phyloP scores from a whole-genome alignment of 2,797 vertebrate species.

The Gallinago nigripennis region DNA sequence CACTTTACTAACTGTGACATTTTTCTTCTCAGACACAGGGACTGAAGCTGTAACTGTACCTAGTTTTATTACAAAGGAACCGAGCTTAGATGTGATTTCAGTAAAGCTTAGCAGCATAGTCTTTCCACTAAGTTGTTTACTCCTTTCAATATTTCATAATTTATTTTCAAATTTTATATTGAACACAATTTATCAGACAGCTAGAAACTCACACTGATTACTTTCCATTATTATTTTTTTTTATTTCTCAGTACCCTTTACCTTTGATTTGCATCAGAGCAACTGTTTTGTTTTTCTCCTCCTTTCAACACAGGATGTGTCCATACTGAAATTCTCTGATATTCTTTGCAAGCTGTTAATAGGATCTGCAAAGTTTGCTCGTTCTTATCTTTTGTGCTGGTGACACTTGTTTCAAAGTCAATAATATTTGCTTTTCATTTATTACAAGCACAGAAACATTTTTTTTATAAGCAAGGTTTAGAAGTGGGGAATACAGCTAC shows the following conservation, averaged over 20 bases:
- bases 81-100: not conserved
- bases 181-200: not conserved
- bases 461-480: not conserved
- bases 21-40: not conserved
- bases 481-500: not conserved
- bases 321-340: not conserved
- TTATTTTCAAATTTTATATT: not conserved
- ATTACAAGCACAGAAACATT: not conserved
- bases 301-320: not conserved
- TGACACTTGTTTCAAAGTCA: not conserved
- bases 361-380: not conserved
- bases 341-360: not conserved
- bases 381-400: not conserved
- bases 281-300: not conserved
- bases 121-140: not conserved
- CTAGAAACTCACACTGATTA: not conserved
- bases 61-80: not conserved
- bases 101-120: not conserved
- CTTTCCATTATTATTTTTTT: not conserved
- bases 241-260: not conserved
- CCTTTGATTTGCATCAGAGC: not conserved
- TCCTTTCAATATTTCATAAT: not conserved
- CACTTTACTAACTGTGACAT: not conserved
- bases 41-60: not conserved
- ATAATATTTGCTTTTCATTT: not conserved